phyloP scores from a whole-genome alignment of 2,113 vertebrate genomes.

The Phalacrocorax brasilianus region DNA sequence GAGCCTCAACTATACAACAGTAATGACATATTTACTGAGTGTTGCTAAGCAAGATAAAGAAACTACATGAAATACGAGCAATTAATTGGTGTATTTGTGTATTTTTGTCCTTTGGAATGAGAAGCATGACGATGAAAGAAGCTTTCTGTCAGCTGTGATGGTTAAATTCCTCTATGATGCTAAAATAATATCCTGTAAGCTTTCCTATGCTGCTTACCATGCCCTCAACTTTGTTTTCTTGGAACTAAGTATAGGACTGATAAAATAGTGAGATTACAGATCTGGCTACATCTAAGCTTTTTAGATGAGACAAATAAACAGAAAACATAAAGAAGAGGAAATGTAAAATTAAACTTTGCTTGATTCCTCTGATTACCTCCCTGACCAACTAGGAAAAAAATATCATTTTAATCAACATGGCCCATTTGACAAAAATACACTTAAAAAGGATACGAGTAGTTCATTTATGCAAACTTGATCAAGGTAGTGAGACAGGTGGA shows the following conservation, averaged over 20 bases:
- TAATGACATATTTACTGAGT: neutral
- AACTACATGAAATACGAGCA: neutral
- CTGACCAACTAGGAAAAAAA: neutral
- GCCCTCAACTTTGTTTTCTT: neutral
- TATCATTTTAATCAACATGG: neutral
- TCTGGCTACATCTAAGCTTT: neutral
- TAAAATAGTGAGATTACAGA: neutral
- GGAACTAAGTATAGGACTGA: neutral
- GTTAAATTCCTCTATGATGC: neutral
- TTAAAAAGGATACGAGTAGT: neutral
- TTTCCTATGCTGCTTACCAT: neutral
- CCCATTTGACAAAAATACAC: neutral
- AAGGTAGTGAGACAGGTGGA: neutral
- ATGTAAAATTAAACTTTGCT: neutral
- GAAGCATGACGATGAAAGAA: neutral
- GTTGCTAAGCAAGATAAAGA: neutral
- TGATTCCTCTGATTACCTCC: neutral
- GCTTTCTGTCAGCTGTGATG: neutral
- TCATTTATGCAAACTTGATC: neutral
- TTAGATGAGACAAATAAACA: neutral
- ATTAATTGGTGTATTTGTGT: neutral
- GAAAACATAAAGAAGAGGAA: neutral
- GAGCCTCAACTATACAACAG: neutral
- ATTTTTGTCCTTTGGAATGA: neutral
- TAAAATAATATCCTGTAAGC: neutral